Percentiles rank a stretch among this genome's conserved stretches.
These are phyloP conservation scores for Naso thynnoides DNA, from an alignment of 2,797 vertebrate species.

Conservation along the genomic window DNA sequence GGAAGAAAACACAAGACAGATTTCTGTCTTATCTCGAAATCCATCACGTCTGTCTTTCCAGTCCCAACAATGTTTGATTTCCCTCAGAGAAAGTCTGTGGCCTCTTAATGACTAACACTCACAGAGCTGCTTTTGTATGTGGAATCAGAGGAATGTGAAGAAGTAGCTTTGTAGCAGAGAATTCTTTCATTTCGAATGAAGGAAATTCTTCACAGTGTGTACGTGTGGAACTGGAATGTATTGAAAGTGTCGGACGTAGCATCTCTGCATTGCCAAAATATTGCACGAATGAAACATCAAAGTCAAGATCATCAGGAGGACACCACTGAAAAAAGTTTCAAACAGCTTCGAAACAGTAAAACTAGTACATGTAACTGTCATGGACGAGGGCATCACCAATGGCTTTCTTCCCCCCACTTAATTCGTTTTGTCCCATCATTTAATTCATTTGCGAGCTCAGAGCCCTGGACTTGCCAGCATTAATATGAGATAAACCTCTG, in stretches of 20 bases:
- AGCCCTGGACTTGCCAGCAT: constrained; percentile 49
- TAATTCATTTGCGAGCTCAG: constrained; percentile 63
- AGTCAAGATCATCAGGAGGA: constrained; percentile 8
- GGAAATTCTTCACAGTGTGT: constrained; percentile 13
- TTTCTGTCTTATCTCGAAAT: constrained; percentile 16
- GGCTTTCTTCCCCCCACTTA: constrained; percentile 3
- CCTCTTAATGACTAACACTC: constrained; percentile 47
- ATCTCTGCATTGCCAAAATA: constrained; percentile 9
- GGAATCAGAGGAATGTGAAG: constrained; percentile 13
- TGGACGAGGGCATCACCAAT: constrained; percentile 17
- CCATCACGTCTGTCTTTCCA: constrained; percentile 28
- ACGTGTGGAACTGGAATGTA: constrained; percentile 11
- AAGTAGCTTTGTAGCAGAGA: constrained; percentile 24
- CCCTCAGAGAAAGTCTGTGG: constrained; percentile 20
- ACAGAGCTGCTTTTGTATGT: constrained; percentile 29
- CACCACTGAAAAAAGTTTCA: constrained; percentile 1
- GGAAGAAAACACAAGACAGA: constrained; percentile 18
- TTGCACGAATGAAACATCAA: constrained; percentile 34
- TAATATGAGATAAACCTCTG: constrained; percentile 67
- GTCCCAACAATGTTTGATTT: constrained; percentile 16
- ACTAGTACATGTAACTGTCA: constrained; percentile 5
- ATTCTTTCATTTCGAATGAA: constrained; percentile 40
- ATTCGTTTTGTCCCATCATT: constrained; percentile 53
- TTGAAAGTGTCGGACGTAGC: constrained; percentile 22
- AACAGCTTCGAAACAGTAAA: constrained; percentile 18